A percentile compares a stretch with the other conserved stretches of the same genome.
These are phyloP conservation scores for Argyrosomus japonicus DNA, from an alignment of 2,113 vertebrate genomes.

Conservation along the genomic window DNA sequence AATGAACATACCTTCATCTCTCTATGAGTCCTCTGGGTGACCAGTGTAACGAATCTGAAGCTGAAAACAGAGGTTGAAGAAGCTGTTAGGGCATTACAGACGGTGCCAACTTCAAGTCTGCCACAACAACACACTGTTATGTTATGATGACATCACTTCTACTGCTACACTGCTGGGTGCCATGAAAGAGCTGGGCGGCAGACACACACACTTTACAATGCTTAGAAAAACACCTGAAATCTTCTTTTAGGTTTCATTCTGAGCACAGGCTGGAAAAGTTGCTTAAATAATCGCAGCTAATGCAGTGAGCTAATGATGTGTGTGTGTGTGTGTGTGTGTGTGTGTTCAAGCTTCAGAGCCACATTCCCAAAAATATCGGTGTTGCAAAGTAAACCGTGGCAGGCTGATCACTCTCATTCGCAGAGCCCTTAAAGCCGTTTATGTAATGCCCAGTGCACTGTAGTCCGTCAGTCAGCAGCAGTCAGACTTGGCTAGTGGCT, in stretches of 20 bases:
- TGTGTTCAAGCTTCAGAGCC: conserved; percentile 14
- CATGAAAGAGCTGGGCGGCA: conserved; percentile 42
- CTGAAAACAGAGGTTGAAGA: conserved; percentile 69
- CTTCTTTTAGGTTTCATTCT: too few species aligned
- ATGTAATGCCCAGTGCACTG: conserved; percentile 74
- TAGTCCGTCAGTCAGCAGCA: conserved; percentile 48
- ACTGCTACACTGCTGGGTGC: conserved; percentile 59
- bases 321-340: background rate
- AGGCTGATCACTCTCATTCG: conserved; percentile 61
- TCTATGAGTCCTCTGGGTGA: conserved; percentile 76
- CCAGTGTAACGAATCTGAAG: conserved; percentile 69
- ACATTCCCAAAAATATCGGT: conserved; percentile 49
- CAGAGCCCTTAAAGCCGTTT: conserved; percentile 69
- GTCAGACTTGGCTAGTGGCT: conserved; percentile 45
- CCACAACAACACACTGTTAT: conserved; percentile 65
- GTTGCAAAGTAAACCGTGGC: conserved; percentile 64
- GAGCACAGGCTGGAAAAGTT: background rate
- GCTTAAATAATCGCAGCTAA: conserved; percentile 4
- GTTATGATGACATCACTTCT: conserved; percentile 80
- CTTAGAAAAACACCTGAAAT: conserved; percentile 10
- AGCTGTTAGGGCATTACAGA: conserved; percentile 58
- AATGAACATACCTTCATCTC: conserved; percentile 85
- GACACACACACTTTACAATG: conserved; percentile 35
- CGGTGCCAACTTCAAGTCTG: conserved; percentile 56
- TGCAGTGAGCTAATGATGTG: background rate